phyloP scores from a whole-genome alignment of 2,113 vertebrate species.

The Paedocypris sp. region DNA sequence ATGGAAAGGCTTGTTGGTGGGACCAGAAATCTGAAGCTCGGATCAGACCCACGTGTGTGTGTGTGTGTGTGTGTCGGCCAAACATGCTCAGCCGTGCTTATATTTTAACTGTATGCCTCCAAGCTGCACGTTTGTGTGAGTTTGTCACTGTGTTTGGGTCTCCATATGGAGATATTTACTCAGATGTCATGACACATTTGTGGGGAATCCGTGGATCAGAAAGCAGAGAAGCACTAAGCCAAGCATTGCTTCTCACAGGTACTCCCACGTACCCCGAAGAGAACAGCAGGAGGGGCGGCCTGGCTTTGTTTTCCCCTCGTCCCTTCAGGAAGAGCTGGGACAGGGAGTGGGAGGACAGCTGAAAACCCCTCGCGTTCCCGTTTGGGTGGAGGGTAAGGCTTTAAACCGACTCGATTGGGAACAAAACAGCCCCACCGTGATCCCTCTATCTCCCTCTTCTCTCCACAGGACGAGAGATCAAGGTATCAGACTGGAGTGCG shows the following conservation, averaged over 20 bases:
- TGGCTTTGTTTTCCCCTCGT: constrained; percentile 23
- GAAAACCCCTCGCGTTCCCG: constrained; percentile 9
- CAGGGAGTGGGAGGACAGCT: constrained; percentile 36
- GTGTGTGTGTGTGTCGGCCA: constrained; percentile 24
- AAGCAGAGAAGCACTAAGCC: constrained; percentile 8
- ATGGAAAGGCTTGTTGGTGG: constrained; percentile 17
- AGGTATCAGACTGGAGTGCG: constrained; percentile 25
- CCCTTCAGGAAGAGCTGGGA: constrained; percentile 34
- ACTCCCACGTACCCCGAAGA: constrained; percentile 28
- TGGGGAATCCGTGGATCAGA: constrained; percentile 15
- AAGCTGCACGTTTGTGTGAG: neutral
- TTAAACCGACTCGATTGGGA: constrained; percentile 9
- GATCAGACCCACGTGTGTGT: constrained; percentile 9
- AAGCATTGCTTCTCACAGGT: constrained; percentile 23
- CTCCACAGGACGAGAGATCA: constrained; percentile 15
- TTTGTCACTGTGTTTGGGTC: neutral
- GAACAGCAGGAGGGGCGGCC: constrained; percentile 6
- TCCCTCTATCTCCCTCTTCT: constrained; percentile 1
- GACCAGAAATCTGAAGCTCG: neutral
- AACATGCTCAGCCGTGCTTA: neutral
- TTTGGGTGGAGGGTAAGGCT: neutral
- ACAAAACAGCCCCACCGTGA: constrained; percentile 23
- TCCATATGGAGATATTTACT: constrained; percentile 15
- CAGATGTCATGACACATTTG: constrained; percentile 15
- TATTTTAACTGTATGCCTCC: neutral